Evolutionary conservation across 1,140 invertebrate genomes (phyloP), one percentile per base, ranked within the genome.

Genomic region (Leptopilina boulardi): DNA sequence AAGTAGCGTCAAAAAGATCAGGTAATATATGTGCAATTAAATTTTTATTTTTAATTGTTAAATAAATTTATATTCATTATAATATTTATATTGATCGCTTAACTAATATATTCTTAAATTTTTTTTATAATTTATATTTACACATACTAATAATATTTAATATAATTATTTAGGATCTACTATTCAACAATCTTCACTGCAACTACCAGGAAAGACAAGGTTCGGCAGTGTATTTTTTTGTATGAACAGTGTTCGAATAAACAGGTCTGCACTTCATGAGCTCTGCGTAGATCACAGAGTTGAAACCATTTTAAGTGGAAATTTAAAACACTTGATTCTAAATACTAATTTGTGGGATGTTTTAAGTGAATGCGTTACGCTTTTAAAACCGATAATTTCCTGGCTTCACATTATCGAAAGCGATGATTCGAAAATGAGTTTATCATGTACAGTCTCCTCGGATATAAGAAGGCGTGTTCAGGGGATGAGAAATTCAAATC

Each of bases 351-450:
- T 54, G 1, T 56, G 54, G 54, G 23, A 59, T 0, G 11, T 59
- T 11, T 11, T 59, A 13, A 15, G 0, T 0, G 56, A 26, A 30
- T 59, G 21, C 11, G 21, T 59, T 5, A 26, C 1, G 0, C 3
- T 59, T 26, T 26, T 59, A 15, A 11, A 59, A 30, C 23, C 21
- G 1, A 26, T 59, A 15, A 26, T 59, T 15, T 59, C 23, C 13
- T 59, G 56, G 21, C 56, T 30, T 59, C 19, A 59, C 56, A 59
- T 13, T 10, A 59, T 59, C 4, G 56, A 59, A 26, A 26, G 56
- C 11, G 21, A 59, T 30, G 21, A 59, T 0, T 13, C 56, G 0
- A 23, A 15, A 26, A 59, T 59, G 21, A 59, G 23, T 59, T 26
- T 15, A 4, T 9, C 21, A 13, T 59, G 56, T 10, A 26, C 56